Percentiles rank a stretch among this genome's conserved stretches.
phyloP scores from a whole-genome alignment of 2,797 vertebrate genomes.

The Pristis pectinata region DNA sequence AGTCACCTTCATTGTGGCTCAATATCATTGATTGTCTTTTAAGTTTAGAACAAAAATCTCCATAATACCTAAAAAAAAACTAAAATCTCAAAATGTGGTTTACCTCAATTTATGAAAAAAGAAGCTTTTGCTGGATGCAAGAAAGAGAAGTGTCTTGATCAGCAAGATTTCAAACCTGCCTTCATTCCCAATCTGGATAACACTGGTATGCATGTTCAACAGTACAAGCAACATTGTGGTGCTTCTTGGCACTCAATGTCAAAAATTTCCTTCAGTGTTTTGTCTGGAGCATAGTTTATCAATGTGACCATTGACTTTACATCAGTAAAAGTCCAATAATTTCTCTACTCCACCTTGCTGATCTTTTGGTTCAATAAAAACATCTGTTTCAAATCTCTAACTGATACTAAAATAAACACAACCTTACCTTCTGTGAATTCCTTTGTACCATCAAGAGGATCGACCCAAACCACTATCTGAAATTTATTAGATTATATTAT shows the following conservation, averaged over 20 bases:
- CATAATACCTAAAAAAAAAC: neutral
- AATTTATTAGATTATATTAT: neutral
- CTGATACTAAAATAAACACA: constrained; percentile 38
- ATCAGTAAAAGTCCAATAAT: neutral
- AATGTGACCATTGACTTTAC: neutral
- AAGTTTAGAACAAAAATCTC: neutral
- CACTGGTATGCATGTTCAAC: neutral
- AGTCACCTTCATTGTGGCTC: neutral
- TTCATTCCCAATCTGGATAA: neutral
- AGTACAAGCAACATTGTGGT: neutral
- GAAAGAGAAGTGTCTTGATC: neutral
- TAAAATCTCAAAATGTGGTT: neutral
- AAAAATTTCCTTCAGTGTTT: neutral
- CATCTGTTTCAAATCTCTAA: neutral
- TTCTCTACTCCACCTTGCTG: neutral
- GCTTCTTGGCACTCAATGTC: neutral
- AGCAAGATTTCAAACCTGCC: neutral
- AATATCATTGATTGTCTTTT: neutral
- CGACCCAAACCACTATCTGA: constrained; percentile 95
- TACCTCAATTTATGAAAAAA: neutral
- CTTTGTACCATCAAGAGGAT: constrained; percentile 94
- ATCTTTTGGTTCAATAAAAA: neutral
- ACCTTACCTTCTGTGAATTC: constrained; percentile 91
- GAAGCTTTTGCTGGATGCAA: neutral
- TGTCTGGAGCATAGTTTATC: neutral